Conservation (phyloP, 2,113 vertebrate genomes). For the Microcebus jonahi region DNA sequence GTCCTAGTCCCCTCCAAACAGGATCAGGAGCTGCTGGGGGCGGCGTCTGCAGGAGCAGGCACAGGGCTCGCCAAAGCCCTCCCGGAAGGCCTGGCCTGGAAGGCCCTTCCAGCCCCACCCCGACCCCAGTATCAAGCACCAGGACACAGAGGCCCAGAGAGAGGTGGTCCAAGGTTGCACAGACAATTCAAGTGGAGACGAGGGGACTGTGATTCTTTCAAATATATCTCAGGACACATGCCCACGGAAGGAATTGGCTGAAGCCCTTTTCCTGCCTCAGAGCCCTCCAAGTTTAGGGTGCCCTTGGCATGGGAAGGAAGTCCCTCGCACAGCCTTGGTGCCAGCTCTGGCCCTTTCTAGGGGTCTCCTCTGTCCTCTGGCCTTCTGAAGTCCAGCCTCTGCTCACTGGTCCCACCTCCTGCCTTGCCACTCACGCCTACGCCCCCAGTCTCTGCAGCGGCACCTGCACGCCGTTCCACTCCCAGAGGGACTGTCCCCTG, state of each 20-base stretch:
- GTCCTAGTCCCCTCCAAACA: too few relatives aligned
- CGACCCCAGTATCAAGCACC: not conserved
- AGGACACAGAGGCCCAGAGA: not conserved
- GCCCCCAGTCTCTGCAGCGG: not conserved
- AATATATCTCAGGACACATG: not conserved
- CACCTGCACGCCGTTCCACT: rapidly evolving
- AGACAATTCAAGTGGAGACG: not conserved
- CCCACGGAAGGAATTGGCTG: not conserved
- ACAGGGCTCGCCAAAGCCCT: rapidly evolving
- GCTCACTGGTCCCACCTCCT: not conserved
- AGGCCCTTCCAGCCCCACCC: not conserved
- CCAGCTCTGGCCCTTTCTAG: not conserved
- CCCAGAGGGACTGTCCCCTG: not conserved
- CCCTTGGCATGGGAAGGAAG: not conserved
- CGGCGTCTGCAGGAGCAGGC: not conserved
- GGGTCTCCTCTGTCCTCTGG: not conserved
- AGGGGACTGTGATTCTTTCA: not conserved
- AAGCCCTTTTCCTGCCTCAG: too few relatives aligned
- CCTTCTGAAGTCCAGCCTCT: not conserved
- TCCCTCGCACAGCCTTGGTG: too few relatives aligned
- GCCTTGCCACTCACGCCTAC: rapidly evolving
- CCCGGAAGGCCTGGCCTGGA: not conserved
- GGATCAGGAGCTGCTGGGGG: not conserved
- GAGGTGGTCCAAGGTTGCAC: not conserved
- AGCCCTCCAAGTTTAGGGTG: not conserved